phyloP scores from a whole-genome alignment of 1,140 invertebrate species.

The Drosophila jambulina region DNA sequence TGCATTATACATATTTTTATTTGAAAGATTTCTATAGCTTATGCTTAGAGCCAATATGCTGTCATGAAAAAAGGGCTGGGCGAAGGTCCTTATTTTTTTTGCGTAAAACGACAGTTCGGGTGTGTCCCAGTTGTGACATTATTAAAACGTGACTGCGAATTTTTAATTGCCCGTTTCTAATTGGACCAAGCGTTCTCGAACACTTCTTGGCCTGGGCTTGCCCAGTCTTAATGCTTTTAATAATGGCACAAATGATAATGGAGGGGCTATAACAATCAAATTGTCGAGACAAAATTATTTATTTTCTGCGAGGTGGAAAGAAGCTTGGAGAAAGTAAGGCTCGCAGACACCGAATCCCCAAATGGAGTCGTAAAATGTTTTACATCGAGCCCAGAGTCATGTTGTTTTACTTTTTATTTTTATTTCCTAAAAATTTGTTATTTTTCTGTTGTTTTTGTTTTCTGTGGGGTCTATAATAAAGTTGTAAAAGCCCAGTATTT shows the following conservation, averaged over 20 bases:
- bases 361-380: constrained; percentile 65
- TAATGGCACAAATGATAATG: constrained; percentile 38
- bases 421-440: not conserved
- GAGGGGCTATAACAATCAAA: constrained; percentile 46
- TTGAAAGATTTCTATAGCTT: too few species aligned
- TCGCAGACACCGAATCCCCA: constrained; percentile 15
- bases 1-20: too few species aligned
- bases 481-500: constrained; percentile 71
- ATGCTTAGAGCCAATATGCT: not conserved
- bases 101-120: constrained; percentile 12
- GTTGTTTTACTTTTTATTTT: constrained; percentile 44
- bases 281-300: constrained; percentile 53
- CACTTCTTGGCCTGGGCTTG: constrained; percentile 13
- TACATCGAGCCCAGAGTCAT: constrained; percentile 54
- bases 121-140: constrained; percentile 52
- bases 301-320: constrained; percentile 11
- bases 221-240: constrained; percentile 7
- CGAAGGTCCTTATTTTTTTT: not conserved
- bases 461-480: constrained; percentile 60
- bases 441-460: constrained; percentile 6
- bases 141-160: constrained; percentile 71
- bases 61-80: not conserved
- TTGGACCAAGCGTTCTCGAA: constrained; percentile 32
- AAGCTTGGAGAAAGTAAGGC: constrained; percentile 24
- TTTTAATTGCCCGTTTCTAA: constrained; percentile 68